A percentile compares a stretch with the other conserved stretches of the same genome.
Conservation (phyloP, 2,888 invertebrate genomes). For the Spodoptera littoralis region DNA sequence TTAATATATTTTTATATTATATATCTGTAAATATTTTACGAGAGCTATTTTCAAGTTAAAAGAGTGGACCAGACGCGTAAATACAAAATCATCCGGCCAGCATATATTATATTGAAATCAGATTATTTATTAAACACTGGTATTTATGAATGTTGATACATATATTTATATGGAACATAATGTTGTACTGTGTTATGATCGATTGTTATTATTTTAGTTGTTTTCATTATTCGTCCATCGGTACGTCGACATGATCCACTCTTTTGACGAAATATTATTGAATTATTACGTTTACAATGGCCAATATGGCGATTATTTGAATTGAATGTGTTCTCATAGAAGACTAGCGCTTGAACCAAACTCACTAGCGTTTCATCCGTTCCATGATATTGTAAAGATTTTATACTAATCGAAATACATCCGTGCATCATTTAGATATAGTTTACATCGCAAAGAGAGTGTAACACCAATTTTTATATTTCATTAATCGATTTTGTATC, state of each 20-base stretch:
- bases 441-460: slow-evolving; percentile 64
- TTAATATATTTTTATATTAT: slow-evolving; percentile 82
- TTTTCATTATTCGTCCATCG: slow-evolving; percentile 75
- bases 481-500: slow-evolving; percentile 61
- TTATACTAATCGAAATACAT: slow-evolving; percentile 73
- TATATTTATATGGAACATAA: slow-evolving; percentile 62
- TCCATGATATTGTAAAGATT: slow-evolving; percentile 78
- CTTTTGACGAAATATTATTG: slow-evolving; percentile 66
- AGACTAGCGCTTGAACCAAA: slow-evolving; percentile 70
- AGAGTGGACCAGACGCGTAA: slow-evolving; percentile 75
- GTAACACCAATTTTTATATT: slow-evolving; percentile 75
- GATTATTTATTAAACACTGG: slow-evolving; percentile 56
- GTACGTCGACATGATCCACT: slow-evolving; percentile 67
- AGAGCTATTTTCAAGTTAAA: slow-evolving; percentile 72
- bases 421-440: slow-evolving; percentile 71
- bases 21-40: slow-evolving; percentile 81
- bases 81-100: slow-evolving; percentile 81
- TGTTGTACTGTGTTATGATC: slow-evolving; percentile 55
- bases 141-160: slow-evolving; percentile 66
- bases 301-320: slow-evolving; percentile 55
- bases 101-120: slow-evolving; percentile 50
- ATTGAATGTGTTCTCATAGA: slow-evolving; percentile 68
- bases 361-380: slow-evolving; percentile 80
- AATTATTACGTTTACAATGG: slow-evolving; percentile 50
- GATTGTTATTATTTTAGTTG: slow-evolving; percentile 63